Percentiles rank a stretch among this genome's conserved stretches.
Evolutionary conservation across 2,113 vertebrate species (phyloP).

Genomic region (Fregetta grallaria): DNA sequence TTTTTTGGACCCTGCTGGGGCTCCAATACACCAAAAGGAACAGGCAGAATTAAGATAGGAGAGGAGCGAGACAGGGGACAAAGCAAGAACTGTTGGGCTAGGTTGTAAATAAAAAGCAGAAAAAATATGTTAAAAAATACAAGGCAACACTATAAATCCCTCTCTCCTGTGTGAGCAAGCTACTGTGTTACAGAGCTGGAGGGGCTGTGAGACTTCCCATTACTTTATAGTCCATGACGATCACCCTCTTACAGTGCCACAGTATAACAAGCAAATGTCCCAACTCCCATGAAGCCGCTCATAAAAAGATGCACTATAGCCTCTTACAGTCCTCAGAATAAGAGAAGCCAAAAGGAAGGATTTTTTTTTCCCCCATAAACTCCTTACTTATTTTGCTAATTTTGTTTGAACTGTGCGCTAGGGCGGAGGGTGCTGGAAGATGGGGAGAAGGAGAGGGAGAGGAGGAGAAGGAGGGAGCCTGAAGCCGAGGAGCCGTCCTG

Average conservation of each 20-base stretch:
- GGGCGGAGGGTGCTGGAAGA: neutral
- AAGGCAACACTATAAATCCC: conserved; percentile 43
- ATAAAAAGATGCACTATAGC: conserved; percentile 23
- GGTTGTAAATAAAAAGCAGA: conserved; percentile 44
- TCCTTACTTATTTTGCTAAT: conserved; percentile 22
- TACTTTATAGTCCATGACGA: conserved; percentile 59
- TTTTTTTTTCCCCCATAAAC: neutral
- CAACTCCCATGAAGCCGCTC: conserved; percentile 32
- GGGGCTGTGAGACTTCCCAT: conserved; percentile 50
- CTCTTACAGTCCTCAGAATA: neutral
- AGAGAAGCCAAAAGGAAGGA: neutral
- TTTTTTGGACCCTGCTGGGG: neutral
- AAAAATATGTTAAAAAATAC: conserved; percentile 60
- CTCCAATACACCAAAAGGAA: neutral
- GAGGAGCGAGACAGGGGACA: neutral
- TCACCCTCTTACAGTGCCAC: conserved; percentile 39
- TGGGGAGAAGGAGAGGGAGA: neutral
- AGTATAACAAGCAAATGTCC: conserved; percentile 60
- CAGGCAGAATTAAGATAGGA: neutral
- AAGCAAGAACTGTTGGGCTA: neutral
- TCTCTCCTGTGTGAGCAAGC: conserved; percentile 19
- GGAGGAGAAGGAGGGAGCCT: neutral
- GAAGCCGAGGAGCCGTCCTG: neutral
- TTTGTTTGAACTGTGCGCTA: neutral
- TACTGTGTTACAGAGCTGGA: conserved; percentile 28